Base-by-base conservation (phyloP, 2,888 invertebrate species). In the Conchocele bisecta region DNA sequence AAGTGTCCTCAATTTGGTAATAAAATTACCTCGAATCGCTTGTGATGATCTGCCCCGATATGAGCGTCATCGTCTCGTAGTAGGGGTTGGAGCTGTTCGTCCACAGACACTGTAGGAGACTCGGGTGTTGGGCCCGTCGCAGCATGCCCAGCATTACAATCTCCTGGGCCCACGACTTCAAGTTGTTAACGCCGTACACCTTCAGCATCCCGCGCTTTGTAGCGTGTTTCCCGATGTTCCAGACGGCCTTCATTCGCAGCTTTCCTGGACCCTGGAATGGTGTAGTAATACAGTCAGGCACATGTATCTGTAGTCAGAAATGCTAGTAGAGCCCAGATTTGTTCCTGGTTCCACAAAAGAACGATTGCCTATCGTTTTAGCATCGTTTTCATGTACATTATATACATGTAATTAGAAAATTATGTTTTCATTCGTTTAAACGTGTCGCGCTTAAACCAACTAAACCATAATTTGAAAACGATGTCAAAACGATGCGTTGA, bases 101-200 rank as follows among this genome's bases (percentile, higher is more conserved):
- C 88, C 88, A 88, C 37, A 86, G 81, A 71, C 88, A 88, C 69
- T 86, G 85, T 37, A 88, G 75, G 5, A 88, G 80, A 51, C 85
- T 86, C 9, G 87, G 83, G 59, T 83, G 85, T 28, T 84, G 85
- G 9, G 75, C 70, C 59, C 82, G 83, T 48, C 87, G 75, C 59
- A 88, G 68, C 83, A 88, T 82, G 3, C 88, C 88, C 56, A 87
- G 75, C 50, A 88, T 85, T 6, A 88, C 87, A 26, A 88, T 88
- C 70, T 88, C 88, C 76, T 88, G 87, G 29, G 86, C 87, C 88
- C 88, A 87, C n/a, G 82, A 68, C 56, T 86, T 85, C 53, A 86
- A 77, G 59, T 86, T 81, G 35, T 75, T 81, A 4, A 81, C 74
- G 0, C 86, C 84, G 70, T 87, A 87, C 31, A 87, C 85, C 68